phyloP scores from a whole-genome alignment of 2,888 invertebrate species.

The Deilephila porcellus region DNA sequence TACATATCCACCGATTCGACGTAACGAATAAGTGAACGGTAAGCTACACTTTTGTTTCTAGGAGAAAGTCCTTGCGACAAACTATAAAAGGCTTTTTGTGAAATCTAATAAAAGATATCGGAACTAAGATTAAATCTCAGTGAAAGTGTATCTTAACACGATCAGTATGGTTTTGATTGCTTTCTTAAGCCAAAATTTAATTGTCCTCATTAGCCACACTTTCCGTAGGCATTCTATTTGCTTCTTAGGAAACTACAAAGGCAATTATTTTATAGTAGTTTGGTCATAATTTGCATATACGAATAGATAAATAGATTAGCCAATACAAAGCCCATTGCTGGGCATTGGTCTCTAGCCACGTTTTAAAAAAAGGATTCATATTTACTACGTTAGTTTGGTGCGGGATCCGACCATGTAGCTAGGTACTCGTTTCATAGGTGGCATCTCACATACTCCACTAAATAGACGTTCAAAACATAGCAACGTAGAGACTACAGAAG shows the following conservation, averaged over 20 bases:
- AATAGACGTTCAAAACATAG: too few species aligned
- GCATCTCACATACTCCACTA: too few species aligned
- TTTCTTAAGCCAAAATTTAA: conserved; percentile 5
- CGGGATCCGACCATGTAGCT: too few species aligned
- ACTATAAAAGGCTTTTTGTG: conserved; percentile 23
- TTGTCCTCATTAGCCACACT: conserved; percentile 5
- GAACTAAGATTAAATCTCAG: conserved; percentile 18
- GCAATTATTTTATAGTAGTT: too few species aligned
- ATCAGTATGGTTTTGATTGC: conserved; percentile 22
- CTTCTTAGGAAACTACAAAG: neutral
- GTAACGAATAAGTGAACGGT: neutral
- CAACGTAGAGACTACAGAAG: too few species aligned
- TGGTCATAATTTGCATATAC: too few species aligned
- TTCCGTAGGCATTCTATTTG: neutral
- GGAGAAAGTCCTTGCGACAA: conserved; percentile 22
- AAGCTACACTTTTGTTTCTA: neutral
- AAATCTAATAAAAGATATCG: conserved; percentile 15
- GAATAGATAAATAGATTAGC: too few species aligned
- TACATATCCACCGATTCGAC: neutral
- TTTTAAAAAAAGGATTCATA: too few species aligned
- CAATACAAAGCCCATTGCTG: too few species aligned
- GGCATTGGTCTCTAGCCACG: too few species aligned
- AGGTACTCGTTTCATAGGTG: too few species aligned
- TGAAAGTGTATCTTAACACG: conserved; percentile 22
- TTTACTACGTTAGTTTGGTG: too few species aligned